Evolutionary conservation across 2,888 invertebrate species (phyloP).

Genomic region (Dascillus cervinus): DNA sequence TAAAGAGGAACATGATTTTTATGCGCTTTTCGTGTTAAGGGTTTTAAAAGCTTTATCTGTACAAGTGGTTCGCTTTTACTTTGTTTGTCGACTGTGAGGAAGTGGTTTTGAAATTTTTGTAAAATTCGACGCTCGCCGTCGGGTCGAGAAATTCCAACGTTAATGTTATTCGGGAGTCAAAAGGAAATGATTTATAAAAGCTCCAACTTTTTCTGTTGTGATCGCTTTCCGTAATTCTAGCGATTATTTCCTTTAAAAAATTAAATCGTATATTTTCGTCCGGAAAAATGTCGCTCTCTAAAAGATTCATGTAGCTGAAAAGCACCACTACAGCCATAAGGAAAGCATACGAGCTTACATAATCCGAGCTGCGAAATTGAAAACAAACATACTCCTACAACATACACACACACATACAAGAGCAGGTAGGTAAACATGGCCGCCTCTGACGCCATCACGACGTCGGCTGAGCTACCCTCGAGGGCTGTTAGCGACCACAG

Average conservation of each 20-base stretch:
- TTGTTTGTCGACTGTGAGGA: slow-evolving; percentile 19
- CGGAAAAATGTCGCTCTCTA: no score
- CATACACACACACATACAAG: slow-evolving; percentile 35
- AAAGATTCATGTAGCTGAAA: no score
- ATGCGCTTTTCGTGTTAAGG: slow-evolving; percentile 40
- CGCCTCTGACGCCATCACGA: slow-evolving; percentile 43
- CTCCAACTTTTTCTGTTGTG: no score
- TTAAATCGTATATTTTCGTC: no score
- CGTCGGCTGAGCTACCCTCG: slow-evolving; percentile 39
- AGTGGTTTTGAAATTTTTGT: slow-evolving; percentile 16
- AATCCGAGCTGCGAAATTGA: slow-evolving; percentile 36
- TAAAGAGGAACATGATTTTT: slow-evolving; percentile 42
- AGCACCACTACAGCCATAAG: no score
- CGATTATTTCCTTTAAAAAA: no score
- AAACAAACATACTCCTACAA: slow-evolving; percentile 36
- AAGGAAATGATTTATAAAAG: no score
- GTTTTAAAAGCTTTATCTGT: slow-evolving; percentile 36
- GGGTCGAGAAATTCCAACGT: no score
- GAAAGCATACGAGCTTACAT: slow-evolving; percentile 34
- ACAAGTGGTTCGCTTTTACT: slow-evolving; percentile 21
- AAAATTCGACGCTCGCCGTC: no score
- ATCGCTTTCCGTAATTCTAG: no score
- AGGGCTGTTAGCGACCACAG: slow-evolving; percentile 47
- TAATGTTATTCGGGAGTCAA: no score
- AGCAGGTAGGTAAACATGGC: slow-evolving; percentile 44